These are phyloP conservation scores for Biston stratarius DNA, from an alignment of 2,888 invertebrate species.

Conservation along the genomic window DNA sequence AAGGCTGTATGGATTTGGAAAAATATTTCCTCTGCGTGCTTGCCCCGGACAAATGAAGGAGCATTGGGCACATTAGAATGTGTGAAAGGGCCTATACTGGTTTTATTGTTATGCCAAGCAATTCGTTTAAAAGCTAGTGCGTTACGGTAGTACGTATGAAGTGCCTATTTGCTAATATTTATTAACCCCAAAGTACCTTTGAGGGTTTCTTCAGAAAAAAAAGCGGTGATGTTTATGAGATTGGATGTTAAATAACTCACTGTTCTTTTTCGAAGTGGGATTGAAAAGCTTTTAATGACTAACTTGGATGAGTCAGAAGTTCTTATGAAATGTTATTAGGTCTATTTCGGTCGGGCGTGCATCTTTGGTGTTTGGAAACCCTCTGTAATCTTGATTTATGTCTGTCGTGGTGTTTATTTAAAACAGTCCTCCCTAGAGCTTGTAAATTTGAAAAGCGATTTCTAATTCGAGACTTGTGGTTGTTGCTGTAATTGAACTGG, in stretches of 20 bases:
- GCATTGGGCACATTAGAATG: conserved; percentile 84
- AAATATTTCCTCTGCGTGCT: conserved; percentile 86
- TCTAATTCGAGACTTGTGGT: conserved; percentile 50
- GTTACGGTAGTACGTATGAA: conserved; percentile 78
- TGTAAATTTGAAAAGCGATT: conserved; percentile 42
- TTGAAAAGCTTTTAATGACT: conserved; percentile 38
- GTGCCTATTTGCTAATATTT: conserved; percentile 84
- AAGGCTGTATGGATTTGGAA: conserved; percentile 87
- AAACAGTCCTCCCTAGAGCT: conserved; percentile 41
- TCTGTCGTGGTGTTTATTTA: conserved; percentile 52
- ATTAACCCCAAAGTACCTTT: conserved; percentile 67
- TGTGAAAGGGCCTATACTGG: conserved; percentile 82
- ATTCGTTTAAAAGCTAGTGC: conserved; percentile 86
- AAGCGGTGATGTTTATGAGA: conserved; percentile 64
- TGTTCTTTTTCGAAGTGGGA: conserved; percentile 30
- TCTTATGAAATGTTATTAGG: conserved; percentile 50
- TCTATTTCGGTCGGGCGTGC: conserved; percentile 54
- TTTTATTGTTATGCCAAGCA: conserved; percentile 85
- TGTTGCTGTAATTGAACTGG: conserved; percentile 67
- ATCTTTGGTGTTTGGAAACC: conserved; percentile 61
- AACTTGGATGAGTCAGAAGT: conserved; percentile 33
- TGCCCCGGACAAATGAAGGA: conserved; percentile 85
- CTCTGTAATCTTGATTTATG: conserved; percentile 65
- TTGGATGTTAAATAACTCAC: conserved; percentile 48
- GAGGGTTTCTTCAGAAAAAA: conserved; percentile 62